Evolutionary conservation across 2,888 invertebrate species (phyloP).

Genomic region (Pristionchus mayeri): DNA sequence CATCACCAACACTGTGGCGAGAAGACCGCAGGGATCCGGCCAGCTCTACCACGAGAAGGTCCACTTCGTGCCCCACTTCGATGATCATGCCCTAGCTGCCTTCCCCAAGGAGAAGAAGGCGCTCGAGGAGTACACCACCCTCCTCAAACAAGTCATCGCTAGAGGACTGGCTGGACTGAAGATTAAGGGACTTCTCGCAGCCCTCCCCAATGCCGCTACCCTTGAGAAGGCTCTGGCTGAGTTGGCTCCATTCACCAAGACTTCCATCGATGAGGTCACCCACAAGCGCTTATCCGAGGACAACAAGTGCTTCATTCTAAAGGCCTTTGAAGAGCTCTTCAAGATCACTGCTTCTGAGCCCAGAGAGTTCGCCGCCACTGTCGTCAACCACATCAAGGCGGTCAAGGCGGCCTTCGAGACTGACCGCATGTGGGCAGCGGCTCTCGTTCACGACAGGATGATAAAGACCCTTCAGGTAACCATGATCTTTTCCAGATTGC

Average conservation of each 20-base stretch:
- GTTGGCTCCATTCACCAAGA: constrained; percentile 4
- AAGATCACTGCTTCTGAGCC: constrained; percentile 49
- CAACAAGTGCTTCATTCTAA: constrained; percentile 69
- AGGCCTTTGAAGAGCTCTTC: constrained; percentile 65
- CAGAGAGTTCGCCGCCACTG: constrained; percentile 57
- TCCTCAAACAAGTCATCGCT: constrained; percentile 58
- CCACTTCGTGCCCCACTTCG: constrained; percentile 74
- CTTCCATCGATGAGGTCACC: constrained; percentile 17
- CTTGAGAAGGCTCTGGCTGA: constrained; percentile 57
- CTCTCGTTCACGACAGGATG: constrained; percentile 69
- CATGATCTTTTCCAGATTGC: background rate
- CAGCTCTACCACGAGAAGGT: constrained; percentile 74
- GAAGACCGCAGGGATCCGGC: constrained; percentile 76
- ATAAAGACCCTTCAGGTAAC: constrained; percentile 67
- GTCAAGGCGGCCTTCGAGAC: constrained; percentile 70
- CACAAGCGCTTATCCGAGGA: constrained; percentile 63
- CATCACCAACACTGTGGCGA: constrained; percentile 79
- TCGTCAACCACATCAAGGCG: constrained; percentile 58
- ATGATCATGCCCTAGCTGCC: constrained; percentile 66
- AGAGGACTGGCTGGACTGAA: constrained; percentile 69
- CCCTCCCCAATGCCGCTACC: constrained; percentile 62
- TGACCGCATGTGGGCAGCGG: constrained; percentile 72
- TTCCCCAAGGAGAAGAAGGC: constrained; percentile 61
- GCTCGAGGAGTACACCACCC: constrained; percentile 64
- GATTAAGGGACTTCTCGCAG: constrained; percentile 62